Evolutionary conservation across 1,140 invertebrate genomes (phyloP).

Genomic region (Drosophila virilis): DNA sequence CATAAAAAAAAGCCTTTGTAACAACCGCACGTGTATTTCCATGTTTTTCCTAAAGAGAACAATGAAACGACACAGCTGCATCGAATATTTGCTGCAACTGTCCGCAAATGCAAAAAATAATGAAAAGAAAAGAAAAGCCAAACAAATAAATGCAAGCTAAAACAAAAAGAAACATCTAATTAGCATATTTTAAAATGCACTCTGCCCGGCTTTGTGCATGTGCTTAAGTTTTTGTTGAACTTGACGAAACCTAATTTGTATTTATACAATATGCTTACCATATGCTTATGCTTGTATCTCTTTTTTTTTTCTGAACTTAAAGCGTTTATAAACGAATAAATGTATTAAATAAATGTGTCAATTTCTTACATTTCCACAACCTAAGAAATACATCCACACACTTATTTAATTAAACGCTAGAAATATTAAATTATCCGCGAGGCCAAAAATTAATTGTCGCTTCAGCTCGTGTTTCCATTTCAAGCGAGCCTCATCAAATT

Average conservation of each 20-base stretch:
- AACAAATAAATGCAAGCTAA: neutral
- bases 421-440: no score
- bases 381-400: neutral
- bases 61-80: constrained; percentile 13
- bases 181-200: constrained; percentile 70
- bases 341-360: constrained; percentile 53
- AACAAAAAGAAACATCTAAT: constrained; percentile 47
- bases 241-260: constrained; percentile 39
- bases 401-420: no score
- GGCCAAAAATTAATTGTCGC: no score
- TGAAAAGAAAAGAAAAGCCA: constrained; percentile 5
- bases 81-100: constrained; percentile 11
- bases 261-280: constrained; percentile 15
- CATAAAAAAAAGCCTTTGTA: neutral
- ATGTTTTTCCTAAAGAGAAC: constrained; percentile 6
- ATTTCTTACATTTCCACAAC: constrained; percentile 1
- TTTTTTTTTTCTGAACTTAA: neutral
- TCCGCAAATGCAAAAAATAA: constrained; percentile 19
- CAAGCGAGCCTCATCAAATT: no score
- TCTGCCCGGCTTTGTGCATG: constrained; percentile 33
- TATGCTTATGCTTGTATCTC: constrained; percentile 20
- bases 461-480: no score
- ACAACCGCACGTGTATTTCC: neutral
- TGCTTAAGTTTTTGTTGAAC: constrained; percentile 43
- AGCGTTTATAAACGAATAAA: neutral